Percentiles rank a stretch among this genome's conserved stretches.
phyloP scores from a whole-genome alignment of 2,888 invertebrate genomes.

The Cheilosia impressa region DNA sequence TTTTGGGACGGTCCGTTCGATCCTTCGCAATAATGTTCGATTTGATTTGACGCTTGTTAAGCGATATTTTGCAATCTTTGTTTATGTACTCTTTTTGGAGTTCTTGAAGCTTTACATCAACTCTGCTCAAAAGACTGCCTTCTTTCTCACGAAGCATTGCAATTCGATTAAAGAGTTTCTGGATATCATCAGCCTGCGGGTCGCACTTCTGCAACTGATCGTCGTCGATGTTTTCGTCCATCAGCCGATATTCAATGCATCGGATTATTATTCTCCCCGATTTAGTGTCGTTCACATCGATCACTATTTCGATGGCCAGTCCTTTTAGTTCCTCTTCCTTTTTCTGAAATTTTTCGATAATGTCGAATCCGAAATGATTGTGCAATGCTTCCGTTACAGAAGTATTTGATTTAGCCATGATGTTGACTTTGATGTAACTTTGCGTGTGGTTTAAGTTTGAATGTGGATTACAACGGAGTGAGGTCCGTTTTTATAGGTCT shows the following conservation, averaged over 20 bases:
- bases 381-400: neutral
- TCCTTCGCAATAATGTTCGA: neutral
- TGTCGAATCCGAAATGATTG: constrained; percentile 3
- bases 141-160: constrained; percentile 3
- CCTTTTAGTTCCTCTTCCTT: constrained; percentile 7
- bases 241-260: neutral
- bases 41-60: neutral
- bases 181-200: neutral
- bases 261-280: too few species aligned
- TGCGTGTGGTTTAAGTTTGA: neutral
- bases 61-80: neutral
- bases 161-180: constrained; percentile 17
- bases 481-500: neutral
- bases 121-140: neutral
- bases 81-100: constrained; percentile 5
- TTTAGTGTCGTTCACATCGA: constrained; percentile 12
- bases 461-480: neutral
- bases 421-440: neutral
- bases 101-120: constrained; percentile 4
- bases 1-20: neutral
- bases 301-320: constrained; percentile 6
- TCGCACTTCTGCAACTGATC: neutral
- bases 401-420: neutral
- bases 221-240: neutral
- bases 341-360: constrained; percentile 10